These are phyloP conservation scores for Jordanella pulchra DNA, from an alignment of 2,797 vertebrate species.

Conservation along the genomic window DNA sequence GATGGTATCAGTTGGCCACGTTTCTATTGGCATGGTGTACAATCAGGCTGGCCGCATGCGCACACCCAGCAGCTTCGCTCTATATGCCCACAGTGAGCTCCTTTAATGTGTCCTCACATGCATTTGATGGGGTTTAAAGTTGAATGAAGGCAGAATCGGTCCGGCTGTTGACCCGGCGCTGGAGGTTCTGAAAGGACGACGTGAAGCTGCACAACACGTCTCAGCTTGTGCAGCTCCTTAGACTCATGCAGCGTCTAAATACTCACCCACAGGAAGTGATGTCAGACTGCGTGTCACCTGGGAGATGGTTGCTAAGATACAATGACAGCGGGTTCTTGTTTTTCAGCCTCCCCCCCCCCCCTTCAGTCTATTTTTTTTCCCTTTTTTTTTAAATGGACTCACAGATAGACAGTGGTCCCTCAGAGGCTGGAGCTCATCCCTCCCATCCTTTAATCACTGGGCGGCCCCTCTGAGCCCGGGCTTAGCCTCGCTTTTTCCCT, in stretches of 20 bases:
- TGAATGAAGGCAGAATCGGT: too few relatives aligned
- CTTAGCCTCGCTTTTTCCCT: slow-evolving; percentile 46
- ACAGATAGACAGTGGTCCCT: slow-evolving; percentile 73
- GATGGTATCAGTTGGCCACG: slow-evolving; percentile 81
- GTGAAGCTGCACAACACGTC: not conserved
- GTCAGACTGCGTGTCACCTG: slow-evolving; percentile 80
- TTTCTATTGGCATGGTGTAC: slow-evolving; percentile 69
- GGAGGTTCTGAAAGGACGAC: not conserved
- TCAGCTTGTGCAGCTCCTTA: slow-evolving; percentile 21
- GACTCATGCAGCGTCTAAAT: slow-evolving; percentile 41
- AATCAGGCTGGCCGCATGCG: slow-evolving; percentile 68
- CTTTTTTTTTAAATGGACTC: slow-evolving; percentile 60
- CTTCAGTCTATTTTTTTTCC: slow-evolving; percentile 47
- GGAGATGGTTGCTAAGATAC: slow-evolving; percentile 86
- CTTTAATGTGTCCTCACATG: not conserved
- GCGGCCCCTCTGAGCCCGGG: slow-evolving; percentile 44
- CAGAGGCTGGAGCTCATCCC: slow-evolving; percentile 65
- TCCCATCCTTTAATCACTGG: slow-evolving; percentile 65
- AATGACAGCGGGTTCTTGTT: slow-evolving; percentile 82
- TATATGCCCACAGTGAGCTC: slow-evolving; percentile 48
- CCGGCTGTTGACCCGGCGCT: too few relatives aligned
- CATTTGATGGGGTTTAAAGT: slow-evolving; percentile 1
- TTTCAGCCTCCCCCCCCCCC: slow-evolving; percentile 53
- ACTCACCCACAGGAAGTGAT: slow-evolving; percentile 81
- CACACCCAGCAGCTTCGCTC: slow-evolving; percentile 35